These are phyloP conservation scores for Dicranocentrus wangi DNA, from an alignment of 2,888 invertebrate species.

Conservation along the genomic window DNA sequence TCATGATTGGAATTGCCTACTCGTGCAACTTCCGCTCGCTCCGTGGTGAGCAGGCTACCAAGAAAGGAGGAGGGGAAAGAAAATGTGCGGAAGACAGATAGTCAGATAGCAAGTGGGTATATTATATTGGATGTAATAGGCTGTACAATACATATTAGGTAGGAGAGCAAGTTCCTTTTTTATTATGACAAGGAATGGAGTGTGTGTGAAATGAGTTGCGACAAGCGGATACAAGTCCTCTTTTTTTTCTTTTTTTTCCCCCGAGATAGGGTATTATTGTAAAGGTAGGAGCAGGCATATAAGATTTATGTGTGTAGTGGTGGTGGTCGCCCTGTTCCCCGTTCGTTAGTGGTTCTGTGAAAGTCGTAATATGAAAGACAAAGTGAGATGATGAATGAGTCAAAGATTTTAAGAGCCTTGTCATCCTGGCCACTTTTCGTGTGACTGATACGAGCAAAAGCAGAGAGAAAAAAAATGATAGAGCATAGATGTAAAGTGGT, in stretches of 20 bases:
- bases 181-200: constrained; percentile 59
- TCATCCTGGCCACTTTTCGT: constrained; percentile 52
- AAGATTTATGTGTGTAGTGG: neutral
- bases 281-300: neutral
- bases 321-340: constrained; percentile 19
- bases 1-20: constrained; percentile 61
- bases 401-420: constrained; percentile 65
- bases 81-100: constrained; percentile 35
- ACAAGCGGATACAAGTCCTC: constrained; percentile 60
- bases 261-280: neutral
- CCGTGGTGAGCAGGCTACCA: too few relatives aligned
- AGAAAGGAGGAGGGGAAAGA: constrained; percentile 39
- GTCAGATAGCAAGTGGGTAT: too few relatives aligned
- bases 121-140: too few relatives aligned
- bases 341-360: constrained; percentile 49
- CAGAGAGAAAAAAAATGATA: too few relatives aligned
- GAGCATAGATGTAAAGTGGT: too few relatives aligned
- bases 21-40: constrained; percentile 30
- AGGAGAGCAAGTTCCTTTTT: constrained; percentile 5
- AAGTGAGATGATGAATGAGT: constrained; percentile 66
- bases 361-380: constrained; percentile 70
- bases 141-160: too few relatives aligned
- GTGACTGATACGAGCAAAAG: constrained; percentile 19
- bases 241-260: constrained; percentile 1
- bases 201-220: constrained; percentile 63